phyloP scores from a whole-genome alignment of 2,113 vertebrate species.

The Carollia perspicillata region DNA sequence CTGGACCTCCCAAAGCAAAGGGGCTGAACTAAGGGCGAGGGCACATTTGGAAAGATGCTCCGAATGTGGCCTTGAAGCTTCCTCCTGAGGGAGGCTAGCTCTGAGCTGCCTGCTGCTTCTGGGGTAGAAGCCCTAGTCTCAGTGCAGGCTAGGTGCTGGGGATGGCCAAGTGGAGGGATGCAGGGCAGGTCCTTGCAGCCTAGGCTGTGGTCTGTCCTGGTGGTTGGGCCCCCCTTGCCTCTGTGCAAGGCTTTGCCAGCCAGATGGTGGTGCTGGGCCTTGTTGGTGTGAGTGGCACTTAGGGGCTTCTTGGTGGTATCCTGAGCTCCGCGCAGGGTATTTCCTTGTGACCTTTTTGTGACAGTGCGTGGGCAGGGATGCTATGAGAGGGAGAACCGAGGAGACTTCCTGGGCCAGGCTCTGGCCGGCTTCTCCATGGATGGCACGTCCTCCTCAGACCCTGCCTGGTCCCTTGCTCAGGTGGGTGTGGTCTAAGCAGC shows the following conservation, averaged over 20 bases:
- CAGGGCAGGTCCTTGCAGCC: background rate
- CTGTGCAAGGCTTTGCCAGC: constrained; percentile 80
- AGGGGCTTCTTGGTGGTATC: constrained; percentile 76
- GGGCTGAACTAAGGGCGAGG: background rate
- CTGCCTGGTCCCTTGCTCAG: constrained; percentile 62
- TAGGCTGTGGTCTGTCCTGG: background rate
- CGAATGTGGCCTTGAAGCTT: background rate
- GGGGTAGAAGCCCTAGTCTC: background rate
- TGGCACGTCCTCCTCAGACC: constrained; percentile 56
- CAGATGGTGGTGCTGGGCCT: constrained; percentile 85
- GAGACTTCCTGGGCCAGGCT: constrained; percentile 86
- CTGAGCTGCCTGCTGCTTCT: background rate
- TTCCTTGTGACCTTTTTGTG: constrained; percentile 85
- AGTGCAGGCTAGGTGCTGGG: background rate
- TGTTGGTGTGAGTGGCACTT: constrained; percentile 83
- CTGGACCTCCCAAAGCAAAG: background rate
- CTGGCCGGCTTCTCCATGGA: constrained; percentile 53
- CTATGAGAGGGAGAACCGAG: constrained; percentile 90
- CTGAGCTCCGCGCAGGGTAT: constrained; percentile 26
- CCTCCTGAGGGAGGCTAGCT: background rate
- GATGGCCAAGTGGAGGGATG: background rate
- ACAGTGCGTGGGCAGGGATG: constrained; percentile 85
- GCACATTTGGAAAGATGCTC: background rate
- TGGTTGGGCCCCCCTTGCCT: constrained; percentile 58
- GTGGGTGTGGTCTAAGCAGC: constrained; percentile 77